Conservation (phyloP, 1,140 invertebrate species). For the Eufriesea mexicana region DNA sequence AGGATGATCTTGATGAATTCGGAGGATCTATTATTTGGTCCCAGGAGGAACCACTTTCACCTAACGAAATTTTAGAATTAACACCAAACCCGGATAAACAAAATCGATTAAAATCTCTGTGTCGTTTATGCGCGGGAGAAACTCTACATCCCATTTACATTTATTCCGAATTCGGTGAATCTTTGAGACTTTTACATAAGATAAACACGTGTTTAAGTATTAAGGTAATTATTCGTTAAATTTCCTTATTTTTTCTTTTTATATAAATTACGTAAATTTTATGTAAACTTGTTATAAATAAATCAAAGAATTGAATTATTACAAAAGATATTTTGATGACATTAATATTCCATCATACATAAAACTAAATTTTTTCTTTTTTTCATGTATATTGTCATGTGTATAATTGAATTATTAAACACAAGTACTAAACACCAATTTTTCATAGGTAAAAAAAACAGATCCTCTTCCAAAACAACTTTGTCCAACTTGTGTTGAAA, state of each 20-base stretch:
- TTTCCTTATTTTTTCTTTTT: background rate
- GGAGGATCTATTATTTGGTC: constrained; percentile 69
- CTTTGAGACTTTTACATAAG: constrained; percentile 67
- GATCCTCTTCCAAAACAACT: constrained; percentile 69
- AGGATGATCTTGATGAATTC: constrained; percentile 65
- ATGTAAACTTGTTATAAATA: background rate
- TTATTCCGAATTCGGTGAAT: constrained; percentile 70
- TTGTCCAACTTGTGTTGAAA: constrained; percentile 64
- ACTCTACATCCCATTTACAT: constrained; percentile 66
- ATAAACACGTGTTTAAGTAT: constrained; percentile 71
- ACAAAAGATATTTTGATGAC: background rate
- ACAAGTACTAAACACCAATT: background rate
- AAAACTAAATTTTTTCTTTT: background rate
- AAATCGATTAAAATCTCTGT: constrained; percentile 49
- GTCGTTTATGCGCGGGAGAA: constrained; percentile 68
- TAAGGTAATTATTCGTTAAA: constrained; percentile 56
- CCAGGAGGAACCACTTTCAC: constrained; percentile 66
- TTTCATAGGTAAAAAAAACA: constrained; percentile 64
- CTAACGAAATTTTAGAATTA: constrained; percentile 64
- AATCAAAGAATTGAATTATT: background rate
- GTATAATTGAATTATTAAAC: background rate
- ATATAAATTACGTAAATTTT: background rate
- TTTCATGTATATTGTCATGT: background rate
- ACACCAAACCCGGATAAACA: constrained; percentile 10
- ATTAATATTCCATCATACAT: too few relatives aligned